These are phyloP conservation scores for Rattus norvegicus DNA, from an alignment of 2,113 vertebrate genomes.

Conservation along the genomic window GRCr8 NC_086034.1:54484501-54485000, in stretches of 20 bases:
- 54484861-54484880: background rate
- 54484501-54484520: constrained; percentile 17
- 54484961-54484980: background rate
- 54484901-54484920: background rate
- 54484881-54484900: background rate
- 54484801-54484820: background rate
- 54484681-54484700: constrained; percentile 47
- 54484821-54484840: background rate
- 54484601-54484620: constrained; percentile 52
- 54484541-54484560: constrained; percentile 64
- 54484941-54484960: background rate
- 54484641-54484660: constrained; percentile 43
- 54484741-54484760: background rate
- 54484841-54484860: background rate
- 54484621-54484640: background rate
- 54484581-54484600: constrained; percentile 68
- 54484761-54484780: background rate
- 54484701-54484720: constrained; percentile 1
- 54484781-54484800: background rate
- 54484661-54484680: constrained; percentile 29
- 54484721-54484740: background rate
- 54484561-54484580: constrained; percentile 70
- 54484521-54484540: background rate
- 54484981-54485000: background rate
- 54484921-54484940: background rate